These are phyloP conservation scores for Oncorhynchus kisutch DNA, from an alignment of 2,113 vertebrate genomes.

Conservation along the genomic window DNA sequence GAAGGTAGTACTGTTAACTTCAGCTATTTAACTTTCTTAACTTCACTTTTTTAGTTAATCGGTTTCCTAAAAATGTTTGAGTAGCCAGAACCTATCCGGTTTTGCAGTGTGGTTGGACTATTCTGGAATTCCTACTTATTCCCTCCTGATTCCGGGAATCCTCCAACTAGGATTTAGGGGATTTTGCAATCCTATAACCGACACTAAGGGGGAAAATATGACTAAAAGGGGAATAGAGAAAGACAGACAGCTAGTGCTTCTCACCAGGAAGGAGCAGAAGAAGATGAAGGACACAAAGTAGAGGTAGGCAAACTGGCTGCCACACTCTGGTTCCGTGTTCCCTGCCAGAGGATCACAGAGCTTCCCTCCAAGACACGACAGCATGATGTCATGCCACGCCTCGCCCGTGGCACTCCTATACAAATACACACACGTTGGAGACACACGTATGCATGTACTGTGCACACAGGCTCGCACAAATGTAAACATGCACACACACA, in stretches of 20 bases:
- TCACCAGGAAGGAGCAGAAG: slow-evolving; percentile 98
- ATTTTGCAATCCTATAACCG: no score
- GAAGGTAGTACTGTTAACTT: no score
- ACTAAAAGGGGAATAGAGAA: not conserved
- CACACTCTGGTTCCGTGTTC: slow-evolving; percentile 82
- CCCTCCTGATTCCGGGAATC: no score
- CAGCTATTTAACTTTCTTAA: no score
- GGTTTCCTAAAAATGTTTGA: no score
- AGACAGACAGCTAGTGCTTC: slow-evolving; percentile 28
- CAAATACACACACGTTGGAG: slow-evolving; percentile 9
- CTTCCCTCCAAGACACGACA: slow-evolving; percentile 87
- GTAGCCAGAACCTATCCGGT: no score
- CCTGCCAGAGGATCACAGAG: slow-evolving; percentile 79
- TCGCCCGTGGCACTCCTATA: slow-evolving; percentile 94
- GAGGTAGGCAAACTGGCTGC: slow-evolving; percentile 94
- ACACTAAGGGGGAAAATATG: not conserved
- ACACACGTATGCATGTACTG: not conserved
- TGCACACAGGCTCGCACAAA: not conserved
- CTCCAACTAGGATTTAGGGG: no score
- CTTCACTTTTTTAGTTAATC: no score
- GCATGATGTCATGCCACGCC: slow-evolving; percentile 98
- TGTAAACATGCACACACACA: not conserved
- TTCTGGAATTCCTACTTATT: no score
- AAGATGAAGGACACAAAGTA: slow-evolving; percentile 99
- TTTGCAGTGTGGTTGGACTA: no score